Evolutionary conservation across 2,888 invertebrate species (phyloP).

Genomic region (Hydrotaea cyrtoneurina): DNA sequence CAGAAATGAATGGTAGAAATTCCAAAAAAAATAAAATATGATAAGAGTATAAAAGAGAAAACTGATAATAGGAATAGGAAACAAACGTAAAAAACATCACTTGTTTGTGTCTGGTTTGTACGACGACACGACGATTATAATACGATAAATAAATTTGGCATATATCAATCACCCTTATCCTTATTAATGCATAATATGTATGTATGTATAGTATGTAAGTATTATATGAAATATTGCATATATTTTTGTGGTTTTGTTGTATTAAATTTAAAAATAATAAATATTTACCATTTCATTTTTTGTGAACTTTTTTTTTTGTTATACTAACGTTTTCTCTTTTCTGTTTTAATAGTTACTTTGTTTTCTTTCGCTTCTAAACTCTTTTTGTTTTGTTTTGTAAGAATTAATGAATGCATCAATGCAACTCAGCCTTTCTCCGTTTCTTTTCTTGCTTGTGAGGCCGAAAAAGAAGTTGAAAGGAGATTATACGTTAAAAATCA

Average conservation of each 20-base stretch:
- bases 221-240: constrained; percentile 53
- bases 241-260: constrained; percentile 39
- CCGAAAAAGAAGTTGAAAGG: constrained; percentile 45
- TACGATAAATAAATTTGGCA: constrained; percentile 50
- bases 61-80: not conserved
- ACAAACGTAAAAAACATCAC: not conserved
- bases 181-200: constrained; percentile 39
- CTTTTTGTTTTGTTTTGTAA: not conserved
- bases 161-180: constrained; percentile 65
- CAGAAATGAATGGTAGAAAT: not conserved
- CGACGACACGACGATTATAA: constrained; percentile 8
- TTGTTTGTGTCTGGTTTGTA: constrained; percentile 12
- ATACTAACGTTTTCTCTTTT: constrained; percentile 37
- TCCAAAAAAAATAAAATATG: not conserved
- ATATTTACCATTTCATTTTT: constrained; percentile 62
- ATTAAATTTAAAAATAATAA: constrained; percentile 38
- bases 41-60: not conserved
- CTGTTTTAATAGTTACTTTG: constrained; percentile 5
- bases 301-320: constrained; percentile 29
- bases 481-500: constrained; percentile 70
- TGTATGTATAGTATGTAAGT: not conserved
- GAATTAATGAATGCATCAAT: not conserved
- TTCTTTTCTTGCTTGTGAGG: constrained; percentile 33
- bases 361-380: not conserved
- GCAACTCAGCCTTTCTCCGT: not conserved